phyloP scores from a whole-genome alignment of 2,888 invertebrate genomes.

The Patella ulyssiponensis region DNA sequence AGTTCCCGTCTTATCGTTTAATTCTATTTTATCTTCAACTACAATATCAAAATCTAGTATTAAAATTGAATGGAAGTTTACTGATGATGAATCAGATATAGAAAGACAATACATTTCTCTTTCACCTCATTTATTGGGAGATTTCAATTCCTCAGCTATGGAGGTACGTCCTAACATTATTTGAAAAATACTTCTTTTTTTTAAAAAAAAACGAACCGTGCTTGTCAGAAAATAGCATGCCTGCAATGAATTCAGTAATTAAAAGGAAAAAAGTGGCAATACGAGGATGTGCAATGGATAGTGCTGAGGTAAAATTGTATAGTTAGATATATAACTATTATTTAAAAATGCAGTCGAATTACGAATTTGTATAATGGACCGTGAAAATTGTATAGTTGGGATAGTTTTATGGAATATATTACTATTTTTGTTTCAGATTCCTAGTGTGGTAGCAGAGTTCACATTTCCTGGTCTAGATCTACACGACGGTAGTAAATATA shows the following conservation, averaged over 20 bases:
- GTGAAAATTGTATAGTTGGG: too few species aligned
- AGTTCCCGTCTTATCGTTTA: constrained; percentile 25
- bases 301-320: too few species aligned
- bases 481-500: constrained; percentile 43
- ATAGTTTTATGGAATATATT: too few species aligned
- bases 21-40: constrained; percentile 22
- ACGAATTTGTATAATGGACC: too few species aligned
- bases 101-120: constrained; percentile 29
- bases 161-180: neutral
- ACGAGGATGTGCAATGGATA: too few species aligned
- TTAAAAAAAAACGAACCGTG: too few species aligned
- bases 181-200: too few species aligned
- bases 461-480: constrained; percentile 16
- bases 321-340: too few species aligned
- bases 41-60: constrained; percentile 24
- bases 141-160: constrained; percentile 18
- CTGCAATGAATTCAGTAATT: too few species aligned
- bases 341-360: too few species aligned
- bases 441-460: neutral
- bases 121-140: constrained; percentile 24
- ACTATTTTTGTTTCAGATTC: neutral
- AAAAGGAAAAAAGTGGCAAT: too few species aligned
- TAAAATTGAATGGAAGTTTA: constrained; percentile 28
- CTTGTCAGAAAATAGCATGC: too few species aligned
- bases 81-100: constrained; percentile 29